phyloP scores from a whole-genome alignment of 2,797 vertebrate species.

The Trematomus bernacchii region DNA sequence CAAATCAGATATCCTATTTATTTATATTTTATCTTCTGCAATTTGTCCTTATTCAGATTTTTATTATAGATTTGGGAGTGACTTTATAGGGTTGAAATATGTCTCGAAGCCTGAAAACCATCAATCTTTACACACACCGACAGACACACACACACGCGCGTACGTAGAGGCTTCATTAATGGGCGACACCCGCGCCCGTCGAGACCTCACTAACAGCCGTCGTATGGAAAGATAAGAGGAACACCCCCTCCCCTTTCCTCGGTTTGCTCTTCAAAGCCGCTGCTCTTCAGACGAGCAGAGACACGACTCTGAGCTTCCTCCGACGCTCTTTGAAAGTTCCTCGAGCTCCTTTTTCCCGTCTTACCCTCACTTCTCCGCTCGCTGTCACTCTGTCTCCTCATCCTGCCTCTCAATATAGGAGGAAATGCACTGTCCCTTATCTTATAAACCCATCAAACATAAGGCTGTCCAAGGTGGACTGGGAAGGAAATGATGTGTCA shows the following conservation, averaged over 20 bases:
- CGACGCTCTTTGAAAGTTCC: conserved; percentile 79
- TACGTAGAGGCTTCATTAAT: conserved; percentile 71
- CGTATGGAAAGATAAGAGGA: conserved; percentile 75
- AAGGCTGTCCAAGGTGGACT: conserved; percentile 75
- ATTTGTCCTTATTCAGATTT: conserved; percentile 11
- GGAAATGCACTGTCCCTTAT: conserved; percentile 75
- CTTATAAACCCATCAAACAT: conserved; percentile 80
- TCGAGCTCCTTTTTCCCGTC: conserved; percentile 64
- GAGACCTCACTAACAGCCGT: conserved; percentile 79
- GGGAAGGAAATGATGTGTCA: conserved; percentile 83
- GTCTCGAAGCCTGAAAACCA: conserved; percentile 31
- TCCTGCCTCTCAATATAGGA: conserved; percentile 55
- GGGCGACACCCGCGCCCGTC: conserved; percentile 57
- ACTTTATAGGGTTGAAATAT: conserved; percentile 33
- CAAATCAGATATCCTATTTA: conserved; percentile 5
- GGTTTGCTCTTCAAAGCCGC: conserved; percentile 73
- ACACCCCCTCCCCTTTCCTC: conserved; percentile 64
- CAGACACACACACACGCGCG: conserved; percentile 23
- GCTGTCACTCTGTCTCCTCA: conserved; percentile 53
- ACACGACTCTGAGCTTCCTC: conserved; percentile 72
- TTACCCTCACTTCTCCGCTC: conserved; percentile 54
- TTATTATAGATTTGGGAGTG: conserved; percentile 34
- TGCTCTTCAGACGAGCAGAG: conserved; percentile 77
- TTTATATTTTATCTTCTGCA: not conserved
- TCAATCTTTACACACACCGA: conserved; percentile 30